phyloP scores from a whole-genome alignment of 2,113 vertebrate species.

The Irena cyanogastra region DNA sequence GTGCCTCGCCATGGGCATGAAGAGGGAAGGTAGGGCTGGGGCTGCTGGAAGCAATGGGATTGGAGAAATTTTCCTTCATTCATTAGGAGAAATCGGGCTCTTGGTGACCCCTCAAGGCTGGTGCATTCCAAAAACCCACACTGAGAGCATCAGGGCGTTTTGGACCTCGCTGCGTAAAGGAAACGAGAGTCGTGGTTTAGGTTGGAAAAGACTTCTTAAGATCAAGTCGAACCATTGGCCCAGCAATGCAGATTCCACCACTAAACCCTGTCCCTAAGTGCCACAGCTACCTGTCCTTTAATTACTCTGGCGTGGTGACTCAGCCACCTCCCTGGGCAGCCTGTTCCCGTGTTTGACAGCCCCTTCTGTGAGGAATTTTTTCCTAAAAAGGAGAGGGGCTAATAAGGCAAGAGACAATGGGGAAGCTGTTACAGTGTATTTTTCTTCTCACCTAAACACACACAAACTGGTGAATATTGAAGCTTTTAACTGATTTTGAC shows the following conservation, averaged over 20 bases:
- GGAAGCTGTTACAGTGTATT: neutral
- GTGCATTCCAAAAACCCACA: neutral
- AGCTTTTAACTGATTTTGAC: neutral
- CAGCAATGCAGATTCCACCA: neutral
- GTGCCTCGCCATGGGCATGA: constrained; percentile 97
- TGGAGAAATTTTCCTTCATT: neutral
- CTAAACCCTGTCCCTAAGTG: neutral
- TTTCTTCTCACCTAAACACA: neutral
- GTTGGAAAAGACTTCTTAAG: neutral
- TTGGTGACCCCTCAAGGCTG: neutral
- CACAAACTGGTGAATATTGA: neutral
- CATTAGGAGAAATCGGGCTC: neutral
- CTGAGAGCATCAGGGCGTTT: neutral
- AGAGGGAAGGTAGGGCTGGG: constrained; percentile 84
- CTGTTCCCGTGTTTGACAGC: neutral
- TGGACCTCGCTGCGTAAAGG: rapidly evolving
- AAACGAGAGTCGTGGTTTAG: neutral
- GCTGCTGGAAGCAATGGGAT: neutral
- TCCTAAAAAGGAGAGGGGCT: neutral
- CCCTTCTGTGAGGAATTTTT: neutral
- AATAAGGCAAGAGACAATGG: neutral
- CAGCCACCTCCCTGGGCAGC: neutral
- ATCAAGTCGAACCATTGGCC: neutral
- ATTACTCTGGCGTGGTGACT: neutral
- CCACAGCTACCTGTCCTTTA: neutral